Evolutionary conservation across 2,888 invertebrate species (phyloP).

Genomic region (Sialis lutaria): DNA sequence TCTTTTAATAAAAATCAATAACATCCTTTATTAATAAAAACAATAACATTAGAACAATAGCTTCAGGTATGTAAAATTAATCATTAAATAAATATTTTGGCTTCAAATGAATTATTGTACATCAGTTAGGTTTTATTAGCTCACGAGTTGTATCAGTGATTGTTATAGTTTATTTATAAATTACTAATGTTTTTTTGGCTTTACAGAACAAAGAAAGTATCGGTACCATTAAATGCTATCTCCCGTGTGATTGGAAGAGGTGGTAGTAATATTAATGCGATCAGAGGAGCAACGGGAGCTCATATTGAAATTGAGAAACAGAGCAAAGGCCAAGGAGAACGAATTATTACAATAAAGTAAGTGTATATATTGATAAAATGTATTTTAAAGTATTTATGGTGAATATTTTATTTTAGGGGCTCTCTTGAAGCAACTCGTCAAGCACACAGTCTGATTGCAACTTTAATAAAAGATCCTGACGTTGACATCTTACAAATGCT

Average conservation of each 20-base stretch:
- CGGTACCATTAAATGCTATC: conserved; percentile 86
- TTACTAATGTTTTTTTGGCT: neutral
- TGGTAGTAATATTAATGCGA: conserved; percentile 96
- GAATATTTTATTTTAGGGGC: conserved; percentile 37
- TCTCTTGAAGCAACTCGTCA: conserved; percentile 83
- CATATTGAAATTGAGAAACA: conserved; percentile 98
- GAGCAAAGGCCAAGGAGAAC: conserved; percentile 81
- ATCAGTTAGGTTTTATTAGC: too few species aligned
- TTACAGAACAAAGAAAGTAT: conserved; percentile 72
- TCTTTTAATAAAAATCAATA: neutral
- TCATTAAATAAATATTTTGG: too few species aligned
- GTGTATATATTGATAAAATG: conserved; percentile 14
- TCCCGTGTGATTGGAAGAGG: conserved; percentile 94
- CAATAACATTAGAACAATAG: too few species aligned
- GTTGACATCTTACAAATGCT: conserved; percentile 73
- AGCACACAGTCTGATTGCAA: conserved; percentile 77
- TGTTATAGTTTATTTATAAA: neutral
- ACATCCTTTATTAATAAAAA: too few species aligned
- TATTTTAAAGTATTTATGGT: neutral
- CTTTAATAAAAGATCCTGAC: conserved; percentile 90
- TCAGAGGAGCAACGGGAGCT: conserved; percentile 89
- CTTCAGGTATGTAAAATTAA: too few species aligned
- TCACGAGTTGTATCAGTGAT: too few species aligned
- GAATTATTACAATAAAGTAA: conserved; percentile 87
- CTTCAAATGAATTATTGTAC: too few species aligned